phyloP scores from a whole-genome alignment of 2,888 invertebrate genomes.

The Sphaeridia pumilis region DNA sequence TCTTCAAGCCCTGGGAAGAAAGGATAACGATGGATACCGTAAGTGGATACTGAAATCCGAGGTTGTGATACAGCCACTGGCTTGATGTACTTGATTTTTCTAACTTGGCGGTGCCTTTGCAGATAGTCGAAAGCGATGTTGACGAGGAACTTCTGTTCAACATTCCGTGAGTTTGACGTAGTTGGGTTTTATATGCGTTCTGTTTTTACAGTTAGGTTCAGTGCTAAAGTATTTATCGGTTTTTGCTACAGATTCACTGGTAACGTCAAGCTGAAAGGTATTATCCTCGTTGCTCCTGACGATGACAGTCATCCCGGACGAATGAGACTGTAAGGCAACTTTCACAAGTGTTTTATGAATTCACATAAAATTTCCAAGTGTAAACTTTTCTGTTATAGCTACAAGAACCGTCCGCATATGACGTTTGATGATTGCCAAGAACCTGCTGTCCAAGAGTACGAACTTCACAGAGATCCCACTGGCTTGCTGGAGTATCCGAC shows the following conservation, averaged over 20 bases:
- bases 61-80: not conserved
- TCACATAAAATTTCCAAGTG: too few species aligned
- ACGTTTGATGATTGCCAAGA: slow-evolving; percentile 74
- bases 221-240: not conserved
- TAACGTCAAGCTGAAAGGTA: slow-evolving; percentile 86
- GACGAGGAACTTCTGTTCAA: slow-evolving; percentile 94
- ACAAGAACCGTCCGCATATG: slow-evolving; percentile 86
- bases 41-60: slow-evolving; percentile 22
- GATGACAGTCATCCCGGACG: slow-evolving; percentile 71
- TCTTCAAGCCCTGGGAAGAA: slow-evolving; percentile 88
- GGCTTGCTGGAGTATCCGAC: slow-evolving; percentile 79
- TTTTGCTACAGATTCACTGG: slow-evolving; percentile 62
- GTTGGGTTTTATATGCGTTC: not conserved
- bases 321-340: slow-evolving; percentile 65
- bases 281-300: slow-evolving; percentile 82
- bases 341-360: not conserved
- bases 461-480: slow-evolving; percentile 62
- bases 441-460: slow-evolving; percentile 78
- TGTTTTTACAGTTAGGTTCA: not conserved
- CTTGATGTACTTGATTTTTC: not conserved
- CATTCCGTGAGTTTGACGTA: slow-evolving; percentile 56
- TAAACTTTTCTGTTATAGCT: too few species aligned
- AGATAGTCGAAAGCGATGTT: slow-evolving; percentile 93
- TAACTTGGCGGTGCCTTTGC: slow-evolving; percentile 38
- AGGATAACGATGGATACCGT: slow-evolving; percentile 65